Conservation (phyloP, 2,113 vertebrate genomes). For the Erythrocercus mccallii region DNA sequence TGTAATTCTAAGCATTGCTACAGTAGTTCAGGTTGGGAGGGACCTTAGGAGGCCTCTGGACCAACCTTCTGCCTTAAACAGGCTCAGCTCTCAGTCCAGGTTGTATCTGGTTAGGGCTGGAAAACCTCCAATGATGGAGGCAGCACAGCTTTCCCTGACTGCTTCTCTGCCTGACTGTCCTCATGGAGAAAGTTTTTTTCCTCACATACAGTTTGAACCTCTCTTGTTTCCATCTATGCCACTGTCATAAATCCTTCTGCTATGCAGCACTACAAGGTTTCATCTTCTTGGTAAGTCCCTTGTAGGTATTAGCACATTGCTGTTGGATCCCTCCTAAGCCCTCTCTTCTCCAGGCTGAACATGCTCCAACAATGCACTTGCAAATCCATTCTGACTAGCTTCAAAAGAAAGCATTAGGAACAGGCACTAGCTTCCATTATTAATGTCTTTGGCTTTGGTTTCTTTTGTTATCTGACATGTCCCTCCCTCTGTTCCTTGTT, state of each 20-base stretch:
- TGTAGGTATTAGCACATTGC: not conserved
- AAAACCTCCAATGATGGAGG: not conserved
- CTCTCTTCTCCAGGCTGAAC: not conserved
- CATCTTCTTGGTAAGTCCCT: not conserved
- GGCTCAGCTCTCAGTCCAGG: not conserved
- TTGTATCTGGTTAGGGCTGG: not conserved
- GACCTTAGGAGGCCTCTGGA: not conserved
- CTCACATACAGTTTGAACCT: not conserved
- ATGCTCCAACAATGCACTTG: not conserved
- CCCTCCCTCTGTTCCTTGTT: not conserved
- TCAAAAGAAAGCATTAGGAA: not conserved
- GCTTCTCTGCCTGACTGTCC: not conserved
- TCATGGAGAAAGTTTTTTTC: not conserved
- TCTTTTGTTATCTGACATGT: not conserved
- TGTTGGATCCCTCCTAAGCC: not conserved
- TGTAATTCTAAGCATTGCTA: not conserved
- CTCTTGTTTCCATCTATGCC: not conserved
- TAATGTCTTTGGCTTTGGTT: not conserved
- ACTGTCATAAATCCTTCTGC: not conserved
- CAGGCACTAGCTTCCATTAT: not conserved
- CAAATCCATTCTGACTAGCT: constrained; percentile 6
- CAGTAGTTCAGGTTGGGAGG: not conserved
- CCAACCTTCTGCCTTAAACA: not conserved
- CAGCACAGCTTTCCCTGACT: not conserved
- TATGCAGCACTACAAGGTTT: not conserved